These are phyloP conservation scores for Neoscelio sp. DNA, from an alignment of 2,888 invertebrate species.

Conservation along the genomic window DNA sequence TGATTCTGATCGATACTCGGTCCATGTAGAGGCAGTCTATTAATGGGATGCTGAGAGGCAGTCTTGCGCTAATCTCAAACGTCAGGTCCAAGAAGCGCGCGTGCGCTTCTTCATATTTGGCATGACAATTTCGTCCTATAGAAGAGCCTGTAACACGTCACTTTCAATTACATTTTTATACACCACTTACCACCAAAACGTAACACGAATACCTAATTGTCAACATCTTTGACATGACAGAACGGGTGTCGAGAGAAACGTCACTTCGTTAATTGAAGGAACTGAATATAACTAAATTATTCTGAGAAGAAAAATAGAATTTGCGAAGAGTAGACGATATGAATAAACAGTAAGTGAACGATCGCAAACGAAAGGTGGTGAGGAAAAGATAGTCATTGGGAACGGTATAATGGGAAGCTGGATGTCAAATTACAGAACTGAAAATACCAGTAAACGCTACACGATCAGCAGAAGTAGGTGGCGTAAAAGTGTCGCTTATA, in stretches of 20 bases:
- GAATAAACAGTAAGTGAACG: neutral
- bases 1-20: neutral
- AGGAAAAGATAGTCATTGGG: neutral
- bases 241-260: too few species aligned
- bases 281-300: too few species aligned
- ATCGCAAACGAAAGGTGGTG: neutral
- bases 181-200: too few species aligned
- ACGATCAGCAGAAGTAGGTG: conserved; percentile 19
- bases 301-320: too few species aligned
- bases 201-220: too few species aligned
- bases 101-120: too few species aligned
- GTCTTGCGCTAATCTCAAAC: conserved; percentile 21
- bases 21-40: neutral
- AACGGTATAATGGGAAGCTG: conserved; percentile 29
- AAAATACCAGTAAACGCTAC: conserved; percentile 14
- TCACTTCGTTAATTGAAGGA: too few species aligned
- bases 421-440: conserved; percentile 8
- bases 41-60: conserved; percentile 21
- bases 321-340: too few species aligned
- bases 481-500: conserved; percentile 31
- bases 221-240: too few species aligned
- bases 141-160: too few species aligned
- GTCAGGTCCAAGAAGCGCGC: conserved; percentile 46
- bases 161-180: too few species aligned
- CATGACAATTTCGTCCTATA: too few species aligned